Percentiles rank a stretch among this genome's conserved stretches.
phyloP scores from a whole-genome alignment of 2,797 vertebrate species.

The Pachyuromys duprasi region DNA sequence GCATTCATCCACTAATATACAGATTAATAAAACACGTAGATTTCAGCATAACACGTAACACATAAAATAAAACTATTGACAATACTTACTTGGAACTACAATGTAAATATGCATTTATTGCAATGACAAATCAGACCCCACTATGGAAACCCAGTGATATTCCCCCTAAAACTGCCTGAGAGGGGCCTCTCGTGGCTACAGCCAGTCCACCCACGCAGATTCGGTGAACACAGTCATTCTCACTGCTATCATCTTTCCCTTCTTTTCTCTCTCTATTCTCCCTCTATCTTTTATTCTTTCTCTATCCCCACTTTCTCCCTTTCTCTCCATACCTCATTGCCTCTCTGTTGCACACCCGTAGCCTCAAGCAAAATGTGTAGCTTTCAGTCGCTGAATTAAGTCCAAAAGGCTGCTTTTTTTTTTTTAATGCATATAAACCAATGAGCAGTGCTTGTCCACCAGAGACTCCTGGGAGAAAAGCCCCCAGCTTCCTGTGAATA shows the following conservation, averaged over 20 bases:
- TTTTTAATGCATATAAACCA: not conserved
- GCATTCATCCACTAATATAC: not conserved
- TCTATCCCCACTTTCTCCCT: not conserved
- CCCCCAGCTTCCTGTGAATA: conserved; percentile 12
- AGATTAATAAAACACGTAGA: conserved; percentile 39
- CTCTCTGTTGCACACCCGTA: not conserved
- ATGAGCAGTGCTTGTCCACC: not conserved
- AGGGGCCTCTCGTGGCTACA: conserved; percentile 86
- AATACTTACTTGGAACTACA: conserved; percentile 36
- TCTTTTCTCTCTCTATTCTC: not conserved
- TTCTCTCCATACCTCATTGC: not conserved
- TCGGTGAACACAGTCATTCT: not conserved
- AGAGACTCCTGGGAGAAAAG: conserved; percentile 18
- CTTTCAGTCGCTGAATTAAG: conserved; percentile 15
- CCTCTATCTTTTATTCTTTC: not conserved
- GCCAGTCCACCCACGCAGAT: not conserved
- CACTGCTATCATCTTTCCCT: not conserved
- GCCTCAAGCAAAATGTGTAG: conserved; percentile 36
- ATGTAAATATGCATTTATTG: conserved; percentile 24
- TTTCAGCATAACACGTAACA: not conserved
- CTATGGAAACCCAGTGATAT: not conserved
- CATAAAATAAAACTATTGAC: conserved; percentile 10
- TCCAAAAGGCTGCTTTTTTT: conserved; percentile 5
- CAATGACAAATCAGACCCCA: not conserved
- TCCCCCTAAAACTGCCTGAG: conserved; percentile 66